Evolutionary conservation across 2,888 invertebrate species (phyloP).

Genomic region (Nomada flava): DNA sequence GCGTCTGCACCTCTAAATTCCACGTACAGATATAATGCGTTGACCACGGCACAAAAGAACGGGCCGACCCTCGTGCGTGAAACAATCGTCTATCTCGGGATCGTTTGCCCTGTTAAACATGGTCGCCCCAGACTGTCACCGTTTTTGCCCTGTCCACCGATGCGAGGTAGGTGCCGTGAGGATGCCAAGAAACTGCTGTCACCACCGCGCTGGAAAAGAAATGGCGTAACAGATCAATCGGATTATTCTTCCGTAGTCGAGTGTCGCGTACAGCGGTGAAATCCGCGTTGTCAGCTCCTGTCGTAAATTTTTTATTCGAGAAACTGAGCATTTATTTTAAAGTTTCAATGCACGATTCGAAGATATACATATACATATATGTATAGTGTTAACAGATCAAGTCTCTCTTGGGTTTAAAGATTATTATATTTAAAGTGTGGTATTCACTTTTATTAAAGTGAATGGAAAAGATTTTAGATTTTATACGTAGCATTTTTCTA

Average conservation of each 20-base stretch:
- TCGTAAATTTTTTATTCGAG: no score
- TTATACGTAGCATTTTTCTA: no score
- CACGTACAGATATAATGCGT: slow-evolving; percentile 11
- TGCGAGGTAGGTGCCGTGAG: slow-evolving; percentile 91
- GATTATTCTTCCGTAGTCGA: not conserved
- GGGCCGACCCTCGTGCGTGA: slow-evolving; percentile 51
- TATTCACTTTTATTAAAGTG: no score
- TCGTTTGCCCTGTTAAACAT: slow-evolving; percentile 82
- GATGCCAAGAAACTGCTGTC: slow-evolving; percentile 95
- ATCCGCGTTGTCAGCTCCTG: no score
- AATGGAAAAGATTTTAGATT: no score
- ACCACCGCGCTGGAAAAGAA: slow-evolving; percentile 88
- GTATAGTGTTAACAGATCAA: no score
- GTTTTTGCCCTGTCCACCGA: slow-evolving; percentile 94
- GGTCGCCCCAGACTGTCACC: slow-evolving; percentile 92
- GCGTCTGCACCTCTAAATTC: slow-evolving; percentile 10
- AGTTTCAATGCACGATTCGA: no score
- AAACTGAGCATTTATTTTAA: no score
- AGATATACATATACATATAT: no score
- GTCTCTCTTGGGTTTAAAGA: no score
- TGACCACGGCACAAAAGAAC: slow-evolving; percentile 41
- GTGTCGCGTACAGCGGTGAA: not conserved
- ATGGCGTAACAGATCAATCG: slow-evolving; percentile 10
- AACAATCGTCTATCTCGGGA: slow-evolving; percentile 68
- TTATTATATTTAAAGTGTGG: no score